phyloP scores from a whole-genome alignment of 2,797 vertebrate genomes.

The Salarias fasciatus region DNA sequence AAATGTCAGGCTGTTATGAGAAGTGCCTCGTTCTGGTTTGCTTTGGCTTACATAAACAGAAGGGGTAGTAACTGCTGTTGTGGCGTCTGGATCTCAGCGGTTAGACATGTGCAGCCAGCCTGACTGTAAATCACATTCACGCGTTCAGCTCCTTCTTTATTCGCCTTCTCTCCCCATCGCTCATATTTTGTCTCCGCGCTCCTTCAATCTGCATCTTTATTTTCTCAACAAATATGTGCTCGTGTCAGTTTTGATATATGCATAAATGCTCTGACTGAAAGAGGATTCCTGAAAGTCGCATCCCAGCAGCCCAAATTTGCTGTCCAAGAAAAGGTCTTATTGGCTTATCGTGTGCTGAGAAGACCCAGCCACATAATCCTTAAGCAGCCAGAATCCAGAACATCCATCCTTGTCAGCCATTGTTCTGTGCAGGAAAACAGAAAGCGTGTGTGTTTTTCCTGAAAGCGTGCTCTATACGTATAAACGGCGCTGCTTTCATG shows the following conservation, averaged over 20 bases:
- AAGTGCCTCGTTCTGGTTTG: constrained; percentile 33
- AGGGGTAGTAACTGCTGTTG: constrained; percentile 30
- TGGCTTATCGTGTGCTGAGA: constrained; percentile 70
- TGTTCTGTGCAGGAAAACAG: constrained; percentile 61
- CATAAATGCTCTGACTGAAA: constrained; percentile 39
- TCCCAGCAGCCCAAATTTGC: constrained; percentile 49
- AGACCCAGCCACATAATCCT: constrained; percentile 76
- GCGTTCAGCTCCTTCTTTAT: constrained; percentile 7
- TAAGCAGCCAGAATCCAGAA: constrained; percentile 70
- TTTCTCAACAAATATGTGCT: constrained; percentile 27
- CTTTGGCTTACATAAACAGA: constrained; percentile 31
- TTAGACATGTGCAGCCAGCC: constrained; percentile 6
- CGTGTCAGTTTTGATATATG: constrained; percentile 55
- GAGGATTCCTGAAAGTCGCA: constrained; percentile 64
- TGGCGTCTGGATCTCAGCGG: constrained; percentile 30
- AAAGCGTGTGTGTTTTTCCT: constrained; percentile 33
- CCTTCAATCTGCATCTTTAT: constrained; percentile 23
- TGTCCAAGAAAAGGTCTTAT: constrained; percentile 71
- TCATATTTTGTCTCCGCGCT: not conserved
- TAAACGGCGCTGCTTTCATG: constrained; percentile 39
- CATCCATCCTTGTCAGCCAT: constrained; percentile 74
- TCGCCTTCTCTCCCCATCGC: not conserved
- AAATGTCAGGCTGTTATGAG: constrained; percentile 33
- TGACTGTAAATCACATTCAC: constrained; percentile 34
- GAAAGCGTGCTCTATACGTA: constrained; percentile 39